Percentiles rank a stretch among this genome's conserved stretches.
These are phyloP conservation scores for Drosophila bipectinata DNA, from an alignment of 1,140 invertebrate species.

Conservation along the genomic window DNA sequence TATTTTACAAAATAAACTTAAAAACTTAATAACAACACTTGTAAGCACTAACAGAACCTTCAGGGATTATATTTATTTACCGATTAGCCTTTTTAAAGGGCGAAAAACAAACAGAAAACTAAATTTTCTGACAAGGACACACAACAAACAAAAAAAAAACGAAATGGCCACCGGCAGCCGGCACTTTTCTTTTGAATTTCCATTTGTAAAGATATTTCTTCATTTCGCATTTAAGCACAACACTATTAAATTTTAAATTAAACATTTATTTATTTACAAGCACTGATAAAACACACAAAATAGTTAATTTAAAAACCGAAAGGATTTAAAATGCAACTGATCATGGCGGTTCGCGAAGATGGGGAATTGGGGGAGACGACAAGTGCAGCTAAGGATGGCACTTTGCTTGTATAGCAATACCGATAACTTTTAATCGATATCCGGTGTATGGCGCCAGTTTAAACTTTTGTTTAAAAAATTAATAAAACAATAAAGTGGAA, in stretches of 20 bases:
- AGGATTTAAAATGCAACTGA: not conserved
- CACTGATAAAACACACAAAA: not conserved
- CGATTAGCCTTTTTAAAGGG: too few relatives aligned
- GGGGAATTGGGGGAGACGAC: not conserved
- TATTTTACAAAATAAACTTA: too few relatives aligned
- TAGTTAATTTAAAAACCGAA: not conserved
- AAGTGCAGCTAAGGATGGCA: not conserved
- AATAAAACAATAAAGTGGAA: too few relatives aligned
- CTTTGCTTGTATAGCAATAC: not conserved
- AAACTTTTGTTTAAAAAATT: not conserved
- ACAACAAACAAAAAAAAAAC: too few relatives aligned
- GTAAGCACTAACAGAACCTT: too few relatives aligned
- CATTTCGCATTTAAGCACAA: not conserved
- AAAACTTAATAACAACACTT: too few relatives aligned
- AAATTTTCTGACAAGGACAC: not conserved
- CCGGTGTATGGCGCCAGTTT: not conserved
- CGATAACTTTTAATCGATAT: not conserved
- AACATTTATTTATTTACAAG: not conserved
- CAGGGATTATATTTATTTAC: too few relatives aligned
- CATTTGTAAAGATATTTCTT: not conserved
- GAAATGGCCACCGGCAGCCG: not conserved
- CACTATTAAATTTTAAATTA: not conserved
- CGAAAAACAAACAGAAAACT: too few relatives aligned
- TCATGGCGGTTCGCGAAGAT: not conserved
- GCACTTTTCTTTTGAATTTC: not conserved